phyloP scores from a whole-genome alignment of 2,888 invertebrate species.

The Griposia aprilina region DNA sequence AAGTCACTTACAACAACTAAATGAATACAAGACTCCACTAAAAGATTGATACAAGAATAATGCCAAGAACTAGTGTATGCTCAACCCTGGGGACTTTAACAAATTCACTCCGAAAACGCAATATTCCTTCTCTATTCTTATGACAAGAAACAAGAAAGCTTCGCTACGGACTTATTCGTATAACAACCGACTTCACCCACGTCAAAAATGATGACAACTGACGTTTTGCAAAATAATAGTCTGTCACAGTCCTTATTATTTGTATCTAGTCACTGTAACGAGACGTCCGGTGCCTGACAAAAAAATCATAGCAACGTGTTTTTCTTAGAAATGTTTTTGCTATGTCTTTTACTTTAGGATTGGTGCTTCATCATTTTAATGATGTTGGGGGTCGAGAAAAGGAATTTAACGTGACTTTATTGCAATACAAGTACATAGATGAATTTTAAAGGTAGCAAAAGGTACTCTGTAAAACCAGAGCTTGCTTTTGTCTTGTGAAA shows the following conservation, averaged over 20 bases:
- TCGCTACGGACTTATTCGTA: conserved; percentile 43
- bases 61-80: conserved; percentile 16
- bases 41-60: conserved; percentile 50
- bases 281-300: conserved; percentile 54
- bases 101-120: conserved; percentile 57
- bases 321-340: conserved; percentile 44
- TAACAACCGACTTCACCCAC: conserved; percentile 70
- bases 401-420: conserved; percentile 4
- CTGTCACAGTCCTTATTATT: conserved; percentile 64
- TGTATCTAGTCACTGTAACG: conserved; percentile 57
- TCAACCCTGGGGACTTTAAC: conserved; percentile 17
- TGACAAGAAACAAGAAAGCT: conserved; percentile 55
- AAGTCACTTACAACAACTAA: conserved; percentile 14
- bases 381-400: background rate
- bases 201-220: conserved; percentile 77
- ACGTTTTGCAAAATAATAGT: conserved; percentile 73
- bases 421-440: background rate
- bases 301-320: conserved; percentile 57
- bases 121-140: conserved; percentile 65
- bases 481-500: background rate
- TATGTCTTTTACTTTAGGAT: conserved; percentile 30
- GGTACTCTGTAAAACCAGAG: background rate
- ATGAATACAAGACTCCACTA: conserved; percentile 15
- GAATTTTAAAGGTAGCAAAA: background rate
- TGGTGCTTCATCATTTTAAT: conserved; percentile 51